phyloP scores from a whole-genome alignment of 2,888 invertebrate genomes.

The Drosophila glabriapex region DNA sequence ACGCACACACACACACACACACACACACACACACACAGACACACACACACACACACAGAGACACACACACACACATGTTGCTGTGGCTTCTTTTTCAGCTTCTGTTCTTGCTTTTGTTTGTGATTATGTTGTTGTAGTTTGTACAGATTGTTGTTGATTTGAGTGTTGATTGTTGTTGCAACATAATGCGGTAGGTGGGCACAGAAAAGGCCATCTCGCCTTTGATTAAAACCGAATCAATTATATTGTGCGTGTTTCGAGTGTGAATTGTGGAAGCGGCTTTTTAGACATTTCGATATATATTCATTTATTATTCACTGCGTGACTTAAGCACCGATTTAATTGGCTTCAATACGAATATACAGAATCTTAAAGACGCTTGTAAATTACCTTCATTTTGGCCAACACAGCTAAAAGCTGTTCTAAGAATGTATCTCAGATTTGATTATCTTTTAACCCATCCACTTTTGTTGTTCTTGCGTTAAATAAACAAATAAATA shows the following conservation, averaged over 20 bases:
- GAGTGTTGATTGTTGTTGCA: constrained; percentile 77
- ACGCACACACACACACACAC: constrained; percentile 24
- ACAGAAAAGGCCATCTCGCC: constrained; percentile 39
- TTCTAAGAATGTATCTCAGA: neutral
- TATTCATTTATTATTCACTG: neutral
- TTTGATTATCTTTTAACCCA: neutral
- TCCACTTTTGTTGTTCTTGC: neutral
- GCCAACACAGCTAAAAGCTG: neutral
- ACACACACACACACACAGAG: neutral
- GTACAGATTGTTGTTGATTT: constrained; percentile 76
- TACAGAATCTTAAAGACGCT: too few species aligned
- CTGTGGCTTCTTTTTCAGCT: constrained; percentile 52
- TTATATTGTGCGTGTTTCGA: constrained; percentile 11
- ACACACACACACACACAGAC: constrained; percentile 2
- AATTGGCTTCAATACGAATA: neutral
- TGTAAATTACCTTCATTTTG: neutral
- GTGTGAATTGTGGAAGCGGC: constrained; percentile 12
- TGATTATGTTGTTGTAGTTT: constrained; percentile 78
- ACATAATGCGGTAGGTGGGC: constrained; percentile 65
- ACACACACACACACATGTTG: constrained; percentile 18
- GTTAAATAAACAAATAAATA: neutral
- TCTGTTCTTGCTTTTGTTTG: constrained; percentile 24
- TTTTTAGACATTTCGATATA: neutral
- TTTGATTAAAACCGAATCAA: constrained; percentile 57
- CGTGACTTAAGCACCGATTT: neutral